Conservation (phyloP, 2,888 invertebrate genomes). For the Hylaea fasciaria region DNA sequence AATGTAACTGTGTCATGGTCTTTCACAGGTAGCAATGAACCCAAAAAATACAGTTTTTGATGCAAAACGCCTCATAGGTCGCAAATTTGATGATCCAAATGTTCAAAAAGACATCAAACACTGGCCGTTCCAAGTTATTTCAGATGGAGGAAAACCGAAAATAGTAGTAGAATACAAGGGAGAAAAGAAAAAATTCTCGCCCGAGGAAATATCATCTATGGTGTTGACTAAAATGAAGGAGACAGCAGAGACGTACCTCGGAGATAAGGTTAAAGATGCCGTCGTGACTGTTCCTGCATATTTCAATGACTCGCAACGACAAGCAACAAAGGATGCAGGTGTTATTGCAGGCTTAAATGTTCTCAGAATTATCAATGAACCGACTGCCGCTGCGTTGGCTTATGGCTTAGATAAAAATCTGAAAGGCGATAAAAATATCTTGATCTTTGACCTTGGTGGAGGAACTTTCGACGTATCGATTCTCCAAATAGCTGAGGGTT, state of each 20-base stretch:
- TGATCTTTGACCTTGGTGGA: conserved; percentile 92
- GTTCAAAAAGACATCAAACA: conserved; percentile 93
- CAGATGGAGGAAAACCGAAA: conserved; percentile 89
- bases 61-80: conserved; percentile 93
- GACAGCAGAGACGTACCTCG: conserved; percentile 90
- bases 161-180: conserved; percentile 90
- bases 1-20: background rate
- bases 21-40: conserved; percentile 89
- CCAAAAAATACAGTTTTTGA: conserved; percentile 93
- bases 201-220: conserved; percentile 95
- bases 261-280: conserved; percentile 89
- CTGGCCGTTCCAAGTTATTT: conserved; percentile 92
- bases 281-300: conserved; percentile 94
- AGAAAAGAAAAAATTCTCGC: conserved; percentile 90
- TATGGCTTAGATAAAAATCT: conserved; percentile 92
- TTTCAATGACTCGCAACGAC: conserved; percentile 92
- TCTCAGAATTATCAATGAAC: conserved; percentile 95
- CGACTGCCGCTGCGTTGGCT: conserved; percentile 94
- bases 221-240: conserved; percentile 94
- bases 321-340: conserved; percentile 96
- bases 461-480: conserved; percentile 98
- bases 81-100: conserved; percentile 90
- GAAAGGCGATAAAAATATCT: conserved; percentile 89
- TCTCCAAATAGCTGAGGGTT: conserved; percentile 94
- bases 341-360: conserved; percentile 94